Base-by-base conservation (phyloP, 2,797 vertebrate genomes). In the Morelia viridis region DNA sequence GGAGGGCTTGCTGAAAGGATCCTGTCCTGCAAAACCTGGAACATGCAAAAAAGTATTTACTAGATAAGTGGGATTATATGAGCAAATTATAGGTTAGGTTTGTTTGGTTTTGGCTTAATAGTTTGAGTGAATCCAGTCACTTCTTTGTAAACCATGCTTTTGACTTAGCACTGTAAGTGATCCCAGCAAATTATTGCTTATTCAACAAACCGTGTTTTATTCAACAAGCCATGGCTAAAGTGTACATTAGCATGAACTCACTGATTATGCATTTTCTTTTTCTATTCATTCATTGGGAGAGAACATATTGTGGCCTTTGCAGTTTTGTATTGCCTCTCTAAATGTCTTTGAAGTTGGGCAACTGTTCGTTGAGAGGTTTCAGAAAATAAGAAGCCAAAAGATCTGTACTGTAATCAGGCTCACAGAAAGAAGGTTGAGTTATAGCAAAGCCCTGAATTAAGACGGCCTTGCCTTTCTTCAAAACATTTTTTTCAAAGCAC, bases 401-500 rank as follows among this genome's bases (percentile, higher is more conserved):
- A 0, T 0, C 28, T 62, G 8, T 62, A 0, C 28, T 62, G 8
- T 62, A 0, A 0, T 88, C 84, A 62, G 65, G 87, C 93, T 88
- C 90, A 68, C 31, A 62, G 58, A 0, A 0, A 86, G 35, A 62
- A 93, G 84, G 0, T 71, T 35, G 65, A 71, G 13, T 68, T 68
- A 11, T 31, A 68, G n/a, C 2, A 31, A 80, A 87, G 62, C 31
- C 76, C 93, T 1, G 62, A 1, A 1, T 35, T 1, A 0, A 41
- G 46, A 91, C 53, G 46, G 87, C 68, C 61, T 92, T 22, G 85
- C 15, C 46, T 88, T 17, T 88, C 61, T 93, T 53, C n/a, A 11
- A 0, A 4, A 46, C 93, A 3, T 87, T 58, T 90, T 53, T 61
- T 90, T 84, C 68, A 17, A 94, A 31, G n/a, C 58, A 94, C 31